phyloP scores from a whole-genome alignment of 2,113 vertebrate species.

The Erythrolamprus reginae region DNA sequence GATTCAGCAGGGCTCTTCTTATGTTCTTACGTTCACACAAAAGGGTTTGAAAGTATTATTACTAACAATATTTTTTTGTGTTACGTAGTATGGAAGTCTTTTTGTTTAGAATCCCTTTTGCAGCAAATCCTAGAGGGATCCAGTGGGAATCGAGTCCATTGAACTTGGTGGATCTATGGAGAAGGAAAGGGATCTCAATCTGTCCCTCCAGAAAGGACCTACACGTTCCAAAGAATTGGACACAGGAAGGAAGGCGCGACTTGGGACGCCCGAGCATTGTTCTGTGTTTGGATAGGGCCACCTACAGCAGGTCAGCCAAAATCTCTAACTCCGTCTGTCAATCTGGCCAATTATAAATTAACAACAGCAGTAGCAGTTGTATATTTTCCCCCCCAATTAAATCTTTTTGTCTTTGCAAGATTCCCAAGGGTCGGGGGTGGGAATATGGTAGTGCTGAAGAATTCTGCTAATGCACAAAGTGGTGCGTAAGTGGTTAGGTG shows the following conservation, averaged over 20 bases:
- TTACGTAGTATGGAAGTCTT: background rate
- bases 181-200: background rate
- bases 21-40: too few species aligned
- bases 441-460: background rate
- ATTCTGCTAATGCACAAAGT: background rate
- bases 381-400: too few species aligned
- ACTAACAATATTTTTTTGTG: background rate
- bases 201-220: background rate
- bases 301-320: background rate
- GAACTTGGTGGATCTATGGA: accelerated
- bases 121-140: background rate
- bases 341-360: background rate
- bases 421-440: background rate
- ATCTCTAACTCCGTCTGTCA: background rate
- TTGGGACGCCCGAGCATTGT: accelerated
- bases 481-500: background rate
- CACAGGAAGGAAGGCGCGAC: accelerated
- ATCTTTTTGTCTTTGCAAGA: background rate
- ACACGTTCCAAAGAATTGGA: background rate
- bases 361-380: background rate
- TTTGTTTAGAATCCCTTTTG: background rate
- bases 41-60: background rate
- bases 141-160: background rate
- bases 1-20: too few species aligned
- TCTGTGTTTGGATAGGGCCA: background rate